Evolutionary conservation across 1,140 invertebrate species (phyloP).

Genomic region (Orius laevigatus): DNA sequence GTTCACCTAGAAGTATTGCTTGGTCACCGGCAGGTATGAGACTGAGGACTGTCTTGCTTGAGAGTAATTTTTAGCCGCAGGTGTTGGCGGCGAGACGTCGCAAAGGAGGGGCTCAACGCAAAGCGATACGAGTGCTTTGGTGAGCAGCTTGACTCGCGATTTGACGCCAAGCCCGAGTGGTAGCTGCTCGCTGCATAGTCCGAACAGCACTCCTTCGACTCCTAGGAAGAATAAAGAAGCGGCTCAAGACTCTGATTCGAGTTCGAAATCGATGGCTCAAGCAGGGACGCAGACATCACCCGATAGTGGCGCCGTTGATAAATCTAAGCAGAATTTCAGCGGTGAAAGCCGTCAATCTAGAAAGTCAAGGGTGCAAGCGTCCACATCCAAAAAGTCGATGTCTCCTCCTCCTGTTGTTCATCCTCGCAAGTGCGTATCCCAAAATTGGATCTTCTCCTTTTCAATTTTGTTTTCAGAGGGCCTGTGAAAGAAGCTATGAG

Average conservation of each 20-base stretch:
- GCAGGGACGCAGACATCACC: conserved; percentile 62
- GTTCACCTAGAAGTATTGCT: conserved; percentile 37
- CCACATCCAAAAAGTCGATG: conserved; percentile 6
- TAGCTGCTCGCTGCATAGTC: conserved; percentile 32
- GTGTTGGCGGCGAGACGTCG: conserved; percentile 29
- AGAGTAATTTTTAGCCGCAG: conserved; percentile 8
- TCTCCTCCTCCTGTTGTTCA: conserved; percentile 11
- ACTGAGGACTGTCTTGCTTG: too few species aligned
- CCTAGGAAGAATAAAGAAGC: conserved; percentile 24
- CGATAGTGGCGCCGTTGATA: conserved; percentile 30
- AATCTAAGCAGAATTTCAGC: conserved; percentile 37
- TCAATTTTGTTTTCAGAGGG: conserved; percentile 22
- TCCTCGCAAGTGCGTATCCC: neutral
- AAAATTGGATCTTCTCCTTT: neutral
- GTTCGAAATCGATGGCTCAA: conserved; percentile 37
- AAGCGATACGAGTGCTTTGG: conserved; percentile 46
- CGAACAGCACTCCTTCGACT: conserved; percentile 28
- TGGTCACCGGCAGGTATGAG: conserved; percentile 36
- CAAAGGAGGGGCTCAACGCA: conserved; percentile 38
- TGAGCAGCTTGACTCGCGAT: conserved; percentile 42
- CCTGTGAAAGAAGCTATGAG: conserved; percentile 68
- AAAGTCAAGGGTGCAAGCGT: conserved; percentile 22
- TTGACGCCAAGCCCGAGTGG: conserved; percentile 41
- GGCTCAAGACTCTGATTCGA: conserved; percentile 17
- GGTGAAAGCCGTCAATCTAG: conserved; percentile 32